phyloP scores from a whole-genome alignment of 1,140 invertebrate species.

The Melipona quadrifasciata region DNA sequence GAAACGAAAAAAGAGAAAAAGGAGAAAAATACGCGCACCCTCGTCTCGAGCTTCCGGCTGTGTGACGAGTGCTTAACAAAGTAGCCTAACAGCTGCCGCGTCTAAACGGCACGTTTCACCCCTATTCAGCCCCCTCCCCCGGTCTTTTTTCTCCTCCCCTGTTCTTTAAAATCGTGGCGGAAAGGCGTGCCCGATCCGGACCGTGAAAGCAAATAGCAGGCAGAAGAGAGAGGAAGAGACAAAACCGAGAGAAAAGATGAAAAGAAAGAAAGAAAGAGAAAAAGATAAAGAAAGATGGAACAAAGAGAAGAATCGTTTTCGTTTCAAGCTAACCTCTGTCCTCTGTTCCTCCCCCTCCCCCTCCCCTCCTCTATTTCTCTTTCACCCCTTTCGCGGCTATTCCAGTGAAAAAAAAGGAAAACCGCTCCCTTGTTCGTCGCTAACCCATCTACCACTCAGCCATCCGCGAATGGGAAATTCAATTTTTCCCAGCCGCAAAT shows the following conservation, averaged over 20 bases:
- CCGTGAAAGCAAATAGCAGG: not conserved
- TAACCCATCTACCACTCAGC: not conserved
- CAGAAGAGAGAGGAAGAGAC: not conserved
- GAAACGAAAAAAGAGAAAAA: not conserved
- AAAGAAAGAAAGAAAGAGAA: not conserved
- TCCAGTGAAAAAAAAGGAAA: not conserved
- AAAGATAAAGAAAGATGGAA: not conserved
- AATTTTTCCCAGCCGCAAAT: conserved; percentile 66
- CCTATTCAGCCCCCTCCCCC: not conserved
- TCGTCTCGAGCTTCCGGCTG: conserved; percentile 11
- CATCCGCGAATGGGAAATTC: conserved; percentile 64
- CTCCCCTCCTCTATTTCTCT: not conserved
- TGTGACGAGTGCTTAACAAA: conserved; percentile 27
- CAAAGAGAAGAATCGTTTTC: not conserved
- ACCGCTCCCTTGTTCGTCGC: not conserved
- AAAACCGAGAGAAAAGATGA: not conserved
- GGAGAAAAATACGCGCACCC: no score
- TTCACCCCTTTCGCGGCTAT: not conserved
- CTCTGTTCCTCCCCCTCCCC: not conserved
- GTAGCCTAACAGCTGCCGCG: not conserved
- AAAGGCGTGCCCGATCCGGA: not conserved
- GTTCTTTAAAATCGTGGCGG: not conserved
- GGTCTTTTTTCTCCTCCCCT: not conserved
- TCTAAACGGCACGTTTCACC: not conserved
- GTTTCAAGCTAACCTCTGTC: not conserved